Percentiles rank a stretch among this genome's conserved stretches.
phyloP scores from a whole-genome alignment of 2,797 vertebrate species.

The Telmatherina bonti region DNA sequence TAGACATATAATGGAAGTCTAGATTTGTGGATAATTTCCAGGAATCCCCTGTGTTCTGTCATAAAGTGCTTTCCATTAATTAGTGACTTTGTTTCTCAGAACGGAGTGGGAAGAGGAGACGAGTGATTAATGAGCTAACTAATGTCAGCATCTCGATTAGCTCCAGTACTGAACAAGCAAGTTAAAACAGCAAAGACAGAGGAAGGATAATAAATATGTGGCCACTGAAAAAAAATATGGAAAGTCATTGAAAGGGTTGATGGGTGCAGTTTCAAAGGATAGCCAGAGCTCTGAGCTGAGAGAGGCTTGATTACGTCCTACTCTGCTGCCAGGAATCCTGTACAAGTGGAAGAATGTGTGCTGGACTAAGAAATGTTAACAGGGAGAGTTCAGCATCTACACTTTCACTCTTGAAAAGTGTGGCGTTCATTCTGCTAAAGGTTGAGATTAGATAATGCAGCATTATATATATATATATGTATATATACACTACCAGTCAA shows the following conservation, averaged over 20 bases:
- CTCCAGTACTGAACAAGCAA: constrained; percentile 57
- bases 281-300: constrained; percentile 51
- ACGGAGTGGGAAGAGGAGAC: constrained; percentile 55
- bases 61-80: constrained; percentile 81
- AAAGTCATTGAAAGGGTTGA: constrained; percentile 59
- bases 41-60: constrained; percentile 77
- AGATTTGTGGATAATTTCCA: constrained; percentile 81
- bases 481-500: too few species aligned
- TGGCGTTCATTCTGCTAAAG: background rate
- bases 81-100: constrained; percentile 69
- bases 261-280: constrained; percentile 63
- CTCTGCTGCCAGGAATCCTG: constrained; percentile 67
- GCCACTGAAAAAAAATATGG: constrained; percentile 42
- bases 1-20: constrained; percentile 68
- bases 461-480: too few species aligned
- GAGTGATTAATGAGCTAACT: constrained; percentile 70
- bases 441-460: background rate
- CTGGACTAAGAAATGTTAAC: constrained; percentile 41
- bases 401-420: constrained; percentile 20
- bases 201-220: constrained; percentile 73
- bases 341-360: constrained; percentile 64
- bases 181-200: constrained; percentile 49
- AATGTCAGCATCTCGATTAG: constrained; percentile 50
- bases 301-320: constrained; percentile 58
- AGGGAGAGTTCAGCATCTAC: constrained; percentile 30